Percentiles rank a stretch among this genome's conserved stretches.
Evolutionary conservation across 2,888 invertebrate genomes (phyloP).

Genomic region (Galerucella pusilla): DNA sequence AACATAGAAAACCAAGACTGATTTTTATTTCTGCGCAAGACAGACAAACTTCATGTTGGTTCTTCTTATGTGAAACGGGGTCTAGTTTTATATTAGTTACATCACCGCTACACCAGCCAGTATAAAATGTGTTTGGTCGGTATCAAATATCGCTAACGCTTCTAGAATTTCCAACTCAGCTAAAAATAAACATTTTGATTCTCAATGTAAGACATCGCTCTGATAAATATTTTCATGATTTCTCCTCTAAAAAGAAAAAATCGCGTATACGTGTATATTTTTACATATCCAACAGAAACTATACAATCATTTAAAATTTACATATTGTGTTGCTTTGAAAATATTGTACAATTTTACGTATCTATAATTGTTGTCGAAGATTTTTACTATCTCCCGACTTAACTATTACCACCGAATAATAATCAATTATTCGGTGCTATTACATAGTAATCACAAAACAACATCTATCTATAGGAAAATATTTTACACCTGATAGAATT

Average conservation of each 20-base stretch:
- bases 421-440: slow-evolving; percentile 10
- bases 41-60: too few species aligned
- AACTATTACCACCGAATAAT: slow-evolving; percentile 42
- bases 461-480: slow-evolving; percentile 61
- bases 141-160: too few species aligned
- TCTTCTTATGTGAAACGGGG: too few species aligned
- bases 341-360: slow-evolving; percentile 67
- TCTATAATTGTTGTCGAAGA: slow-evolving; percentile 59
- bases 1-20: too few species aligned
- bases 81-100: too few species aligned
- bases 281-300: slow-evolving; percentile 58
- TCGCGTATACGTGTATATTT: slow-evolving; percentile 60
- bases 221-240: slow-evolving; percentile 37
- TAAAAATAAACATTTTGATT: slow-evolving; percentile 30
- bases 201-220: slow-evolving; percentile 19
- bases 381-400: slow-evolving; percentile 45
- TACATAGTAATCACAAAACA: slow-evolving; percentile 60
- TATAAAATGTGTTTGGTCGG: too few species aligned
- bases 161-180: background rate
- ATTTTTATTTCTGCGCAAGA: too few species aligned
- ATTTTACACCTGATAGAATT: slow-evolving; percentile 59
- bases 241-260: slow-evolving; percentile 42
- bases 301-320: slow-evolving; percentile 54
- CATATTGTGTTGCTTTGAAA: slow-evolving; percentile 56
- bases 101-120: too few species aligned